phyloP scores from a whole-genome alignment of 2,113 vertebrate genomes.

The Corvus cornix region DNA sequence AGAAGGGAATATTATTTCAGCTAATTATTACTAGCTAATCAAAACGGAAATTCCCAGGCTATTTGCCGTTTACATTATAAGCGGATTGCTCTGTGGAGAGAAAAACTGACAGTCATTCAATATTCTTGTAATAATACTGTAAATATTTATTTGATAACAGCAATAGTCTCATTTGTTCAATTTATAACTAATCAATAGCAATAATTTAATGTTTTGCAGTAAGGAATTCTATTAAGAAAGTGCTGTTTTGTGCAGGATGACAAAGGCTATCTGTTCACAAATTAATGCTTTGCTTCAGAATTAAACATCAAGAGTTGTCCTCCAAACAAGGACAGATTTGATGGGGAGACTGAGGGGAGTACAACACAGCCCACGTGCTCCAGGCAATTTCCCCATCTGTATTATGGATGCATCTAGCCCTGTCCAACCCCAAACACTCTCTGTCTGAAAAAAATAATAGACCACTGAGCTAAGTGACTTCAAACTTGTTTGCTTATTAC shows the following conservation, averaged over 20 bases:
- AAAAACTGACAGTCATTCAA: background rate
- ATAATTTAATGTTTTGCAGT: constrained; percentile 2
- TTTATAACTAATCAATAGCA: constrained; percentile 16
- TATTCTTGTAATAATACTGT: background rate
- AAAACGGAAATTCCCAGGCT: background rate
- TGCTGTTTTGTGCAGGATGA: background rate
- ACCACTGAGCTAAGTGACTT: background rate
- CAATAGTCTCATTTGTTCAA: background rate
- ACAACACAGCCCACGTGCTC: background rate
- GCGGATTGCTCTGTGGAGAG: background rate
- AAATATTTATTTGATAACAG: background rate
- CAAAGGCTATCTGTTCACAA: constrained; percentile 16
- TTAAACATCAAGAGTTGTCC: constrained; percentile 6
- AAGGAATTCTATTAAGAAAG: constrained; percentile 6
- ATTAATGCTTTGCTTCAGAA: constrained; percentile 25
- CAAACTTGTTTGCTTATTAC: background rate
- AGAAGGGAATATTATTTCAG: background rate
- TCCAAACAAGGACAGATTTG: constrained; percentile 19
- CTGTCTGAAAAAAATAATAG: background rate
- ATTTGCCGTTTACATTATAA: background rate
- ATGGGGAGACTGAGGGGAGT: background rate
- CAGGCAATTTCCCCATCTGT: background rate
- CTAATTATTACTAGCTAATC: background rate
- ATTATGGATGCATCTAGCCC: background rate
- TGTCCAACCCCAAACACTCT: background rate